Conservation (phyloP, 2,888 invertebrate species). For the Cordylochernes scorpioides region DNA sequence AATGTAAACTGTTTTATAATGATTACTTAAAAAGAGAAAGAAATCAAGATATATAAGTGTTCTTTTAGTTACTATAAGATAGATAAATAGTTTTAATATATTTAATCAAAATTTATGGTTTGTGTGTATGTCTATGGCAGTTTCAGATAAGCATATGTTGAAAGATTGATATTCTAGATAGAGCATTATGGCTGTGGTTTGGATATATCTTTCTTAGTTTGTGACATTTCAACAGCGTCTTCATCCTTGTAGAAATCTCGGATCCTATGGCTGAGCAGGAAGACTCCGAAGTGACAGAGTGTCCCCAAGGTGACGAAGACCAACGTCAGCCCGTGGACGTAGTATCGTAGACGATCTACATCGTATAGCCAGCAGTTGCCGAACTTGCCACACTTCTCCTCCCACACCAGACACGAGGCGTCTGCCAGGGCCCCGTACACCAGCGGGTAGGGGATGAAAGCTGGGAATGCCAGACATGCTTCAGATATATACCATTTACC, state of each 20-base stretch:
- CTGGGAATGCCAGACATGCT: slow-evolving; percentile 8
- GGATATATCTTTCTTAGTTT: no score
- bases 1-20: no score
- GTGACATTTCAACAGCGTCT: slow-evolving; percentile 3
- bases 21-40: no score
- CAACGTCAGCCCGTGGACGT: slow-evolving; percentile 30
- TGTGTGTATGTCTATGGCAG: no score
- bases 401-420: slow-evolving; percentile 38
- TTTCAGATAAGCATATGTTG: no score
- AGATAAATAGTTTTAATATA: no score
- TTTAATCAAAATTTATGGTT: no score
- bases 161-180: no score
- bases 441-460: slow-evolving; percentile 39
- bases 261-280: slow-evolving; percentile 8
- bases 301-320: slow-evolving; percentile 30
- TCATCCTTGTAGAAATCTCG: slow-evolving; percentile 10
- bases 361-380: slow-evolving; percentile 42
- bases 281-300: slow-evolving; percentile 32
- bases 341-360: slow-evolving; percentile 30
- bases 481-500: no score
- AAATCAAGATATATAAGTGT: no score
- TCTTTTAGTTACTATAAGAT: no score
- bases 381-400: slow-evolving; percentile 31
- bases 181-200: no score
- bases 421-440: slow-evolving; percentile 42